phyloP scores from a whole-genome alignment of 2,113 vertebrate species.

The Myotis lucifugus region DNA sequence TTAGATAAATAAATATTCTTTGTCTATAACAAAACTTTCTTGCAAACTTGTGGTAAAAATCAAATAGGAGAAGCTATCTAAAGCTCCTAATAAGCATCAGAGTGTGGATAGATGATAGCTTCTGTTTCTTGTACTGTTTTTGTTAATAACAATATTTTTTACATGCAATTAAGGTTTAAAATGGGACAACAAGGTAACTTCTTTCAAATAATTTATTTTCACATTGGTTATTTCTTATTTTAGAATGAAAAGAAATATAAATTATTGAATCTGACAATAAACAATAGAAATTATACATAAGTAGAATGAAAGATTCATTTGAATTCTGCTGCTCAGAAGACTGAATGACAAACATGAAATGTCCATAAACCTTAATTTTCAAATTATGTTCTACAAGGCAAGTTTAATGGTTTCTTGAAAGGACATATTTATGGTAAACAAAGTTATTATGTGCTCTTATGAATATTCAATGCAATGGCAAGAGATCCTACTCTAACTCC shows the following conservation, averaged over 20 bases:
- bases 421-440: not conserved
- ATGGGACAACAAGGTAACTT: not conserved
- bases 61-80: not conserved
- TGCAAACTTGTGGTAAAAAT: not conserved
- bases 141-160: not conserved
- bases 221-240: slow-evolving; percentile 23
- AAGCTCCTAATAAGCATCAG: not conserved
- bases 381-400: slow-evolving; percentile 50
- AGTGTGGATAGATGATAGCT: not conserved
- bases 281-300: not conserved
- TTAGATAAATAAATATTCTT: not conserved
- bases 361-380: slow-evolving; percentile 50
- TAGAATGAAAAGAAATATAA: slow-evolving; percentile 30
- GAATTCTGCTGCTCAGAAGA: not conserved
- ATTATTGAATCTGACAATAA: slow-evolving; percentile 43
- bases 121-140: not conserved
- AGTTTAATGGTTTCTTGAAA: slow-evolving; percentile 16
- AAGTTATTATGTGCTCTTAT: not conserved
- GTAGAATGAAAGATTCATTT: slow-evolving; percentile 30
- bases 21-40: not conserved
- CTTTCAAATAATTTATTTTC: not conserved
- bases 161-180: not conserved
- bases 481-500: not conserved
- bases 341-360: slow-evolving; percentile 42
- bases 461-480: not conserved